Conservation (phyloP, 2,113 vertebrate species). For the Corynorhinus townsendii region DNA sequence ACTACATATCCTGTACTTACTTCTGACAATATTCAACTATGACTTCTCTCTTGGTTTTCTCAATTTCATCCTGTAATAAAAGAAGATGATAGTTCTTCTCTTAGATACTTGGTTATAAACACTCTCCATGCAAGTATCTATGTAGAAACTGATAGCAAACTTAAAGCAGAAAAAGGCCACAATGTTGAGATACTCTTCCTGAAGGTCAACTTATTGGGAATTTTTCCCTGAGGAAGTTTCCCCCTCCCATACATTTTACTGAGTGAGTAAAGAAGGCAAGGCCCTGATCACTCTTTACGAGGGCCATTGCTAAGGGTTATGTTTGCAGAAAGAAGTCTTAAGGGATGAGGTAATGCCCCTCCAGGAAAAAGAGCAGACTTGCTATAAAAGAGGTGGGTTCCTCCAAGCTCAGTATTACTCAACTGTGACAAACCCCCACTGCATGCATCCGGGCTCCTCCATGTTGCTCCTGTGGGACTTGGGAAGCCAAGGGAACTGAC, state of each 20-base stretch:
- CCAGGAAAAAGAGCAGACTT: background rate
- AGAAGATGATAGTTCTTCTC: conserved; percentile 40
- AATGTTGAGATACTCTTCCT: background rate
- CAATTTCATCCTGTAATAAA: conserved; percentile 77
- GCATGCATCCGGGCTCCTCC: background rate
- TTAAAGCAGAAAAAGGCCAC: background rate
- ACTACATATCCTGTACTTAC: conserved; percentile 64
- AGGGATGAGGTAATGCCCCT: background rate
- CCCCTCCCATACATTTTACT: background rate
- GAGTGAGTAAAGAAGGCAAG: background rate
- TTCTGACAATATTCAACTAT: conserved; percentile 81
- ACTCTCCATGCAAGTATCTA: background rate
- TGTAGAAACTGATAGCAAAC: background rate
- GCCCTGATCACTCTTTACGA: background rate
- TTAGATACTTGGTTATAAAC: background rate
- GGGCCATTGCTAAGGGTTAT: background rate
- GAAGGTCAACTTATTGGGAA: background rate
- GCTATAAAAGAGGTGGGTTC: background rate
- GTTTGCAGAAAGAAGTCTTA: background rate
- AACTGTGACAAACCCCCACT: background rate
- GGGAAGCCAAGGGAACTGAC: background rate
- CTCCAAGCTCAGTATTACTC: background rate
- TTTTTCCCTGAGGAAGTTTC: background rate
- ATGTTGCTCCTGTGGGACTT: background rate
- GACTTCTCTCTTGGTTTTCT: conserved; percentile 80